Conservation (phyloP, 2,888 invertebrate genomes). For the Microctonus brassicae region DNA sequence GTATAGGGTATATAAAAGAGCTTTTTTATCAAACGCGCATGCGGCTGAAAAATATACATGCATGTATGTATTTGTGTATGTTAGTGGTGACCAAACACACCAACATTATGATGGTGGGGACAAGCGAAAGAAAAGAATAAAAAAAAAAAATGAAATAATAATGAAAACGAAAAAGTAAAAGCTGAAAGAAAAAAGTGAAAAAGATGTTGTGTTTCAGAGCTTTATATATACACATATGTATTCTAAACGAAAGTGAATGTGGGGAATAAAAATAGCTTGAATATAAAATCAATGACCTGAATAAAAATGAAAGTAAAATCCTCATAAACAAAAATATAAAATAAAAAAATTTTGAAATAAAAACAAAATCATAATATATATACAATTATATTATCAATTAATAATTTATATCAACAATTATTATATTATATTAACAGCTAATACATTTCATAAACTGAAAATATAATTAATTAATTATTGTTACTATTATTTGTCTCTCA, state of each 20-base stretch:
- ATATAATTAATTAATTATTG: no score
- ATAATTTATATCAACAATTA: no score
- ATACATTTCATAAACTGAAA: no score
- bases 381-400: no score
- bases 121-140: background rate
- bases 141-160: background rate
- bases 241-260: slow-evolving; percentile 30
- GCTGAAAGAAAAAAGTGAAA: slow-evolving; percentile 16
- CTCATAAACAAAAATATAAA: background rate
- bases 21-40: slow-evolving; percentile 61
- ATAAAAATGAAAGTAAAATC: slow-evolving; percentile 1
- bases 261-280: background rate
- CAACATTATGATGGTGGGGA: slow-evolving; percentile 13
- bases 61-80: no score
- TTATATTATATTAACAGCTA: no score
- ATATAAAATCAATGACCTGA: slow-evolving; percentile 8
- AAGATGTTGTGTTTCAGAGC: background rate
- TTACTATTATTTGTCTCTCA: no score
- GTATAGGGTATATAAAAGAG: slow-evolving; percentile 21
- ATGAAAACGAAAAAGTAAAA: slow-evolving; percentile 9
- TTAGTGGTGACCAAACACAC: slow-evolving; percentile 25
- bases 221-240: background rate
- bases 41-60: slow-evolving; percentile 49
- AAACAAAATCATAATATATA: no score
- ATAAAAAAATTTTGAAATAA: no score